Evolutionary conservation across 2,113 vertebrate genomes (phyloP).

Genomic region (Geococcyx californianus): DNA sequence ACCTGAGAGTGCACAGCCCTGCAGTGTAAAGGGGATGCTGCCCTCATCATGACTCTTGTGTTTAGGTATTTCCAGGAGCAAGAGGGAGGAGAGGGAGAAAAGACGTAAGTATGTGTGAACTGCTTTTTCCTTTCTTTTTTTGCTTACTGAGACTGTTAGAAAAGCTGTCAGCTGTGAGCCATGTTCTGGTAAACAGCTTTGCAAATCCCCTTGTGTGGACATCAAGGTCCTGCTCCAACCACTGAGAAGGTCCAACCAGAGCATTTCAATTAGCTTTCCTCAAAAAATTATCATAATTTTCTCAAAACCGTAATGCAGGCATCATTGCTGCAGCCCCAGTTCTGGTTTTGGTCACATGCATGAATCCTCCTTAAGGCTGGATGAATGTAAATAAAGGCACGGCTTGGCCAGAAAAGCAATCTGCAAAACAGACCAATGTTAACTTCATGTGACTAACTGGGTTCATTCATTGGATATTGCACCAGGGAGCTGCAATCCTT

Average conservation of each 20-base stretch:
- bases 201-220: not conserved
- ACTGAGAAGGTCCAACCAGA: not conserved
- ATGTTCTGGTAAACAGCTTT: not conserved
- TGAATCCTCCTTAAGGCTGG: not conserved
- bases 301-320: not conserved
- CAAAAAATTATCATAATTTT: not conserved
- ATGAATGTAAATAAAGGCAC: not conserved
- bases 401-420: not conserved
- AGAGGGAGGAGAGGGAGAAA: not conserved
- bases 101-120: not conserved
- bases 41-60: not conserved
- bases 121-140: not conserved
- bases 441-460: not conserved
- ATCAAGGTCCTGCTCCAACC: not conserved
- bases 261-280: not conserved
- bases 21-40: not conserved
- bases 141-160: not conserved
- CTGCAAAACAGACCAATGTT: not conserved
- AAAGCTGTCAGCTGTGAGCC: not conserved
- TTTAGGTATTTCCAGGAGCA: not conserved
- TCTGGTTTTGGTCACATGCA: not conserved
- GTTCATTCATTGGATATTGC: not conserved
- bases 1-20: not conserved
- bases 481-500: not conserved
- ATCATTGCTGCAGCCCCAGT: not conserved